These are phyloP conservation scores for Drosophila algonquin DNA, from an alignment of 2,888 invertebrate genomes.

Conservation along the genomic window DNA sequence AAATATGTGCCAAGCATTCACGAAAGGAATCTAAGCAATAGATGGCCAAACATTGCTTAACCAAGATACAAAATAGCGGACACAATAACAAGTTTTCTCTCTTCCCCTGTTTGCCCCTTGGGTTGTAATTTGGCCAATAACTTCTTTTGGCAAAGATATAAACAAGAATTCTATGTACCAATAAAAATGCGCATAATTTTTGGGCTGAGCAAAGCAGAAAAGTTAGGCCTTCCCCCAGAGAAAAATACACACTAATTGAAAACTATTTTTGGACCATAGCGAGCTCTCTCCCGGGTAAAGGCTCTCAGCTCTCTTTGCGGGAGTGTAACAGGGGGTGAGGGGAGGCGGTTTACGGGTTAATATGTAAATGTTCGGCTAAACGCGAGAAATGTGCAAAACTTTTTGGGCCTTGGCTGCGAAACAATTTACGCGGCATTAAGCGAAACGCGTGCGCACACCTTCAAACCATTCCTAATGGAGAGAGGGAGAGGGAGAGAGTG, in stretches of 20 bases:
- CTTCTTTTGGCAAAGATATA: constrained; percentile 34
- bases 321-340: background rate
- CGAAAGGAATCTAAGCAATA: constrained; percentile 22
- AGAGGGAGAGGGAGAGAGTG: background rate
- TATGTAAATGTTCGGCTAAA: constrained; percentile 74
- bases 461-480: background rate
- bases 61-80: constrained; percentile 16
- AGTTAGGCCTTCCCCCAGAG: constrained; percentile 27
- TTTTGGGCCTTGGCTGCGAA: constrained; percentile 65
- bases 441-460: constrained; percentile 72
- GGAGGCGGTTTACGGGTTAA: constrained; percentile 53
- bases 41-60: constrained; percentile 36
- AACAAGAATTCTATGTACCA: constrained; percentile 43
- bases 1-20: constrained; percentile 69
- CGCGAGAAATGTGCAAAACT: constrained; percentile 69
- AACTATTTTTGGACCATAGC: constrained; percentile 70
- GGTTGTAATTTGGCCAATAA: constrained; percentile 38
- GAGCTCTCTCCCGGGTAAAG: constrained; percentile 5
- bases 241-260: constrained; percentile 68
- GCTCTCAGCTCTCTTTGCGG: constrained; percentile 21
- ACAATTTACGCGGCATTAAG: constrained; percentile 77
- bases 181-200: constrained; percentile 79
- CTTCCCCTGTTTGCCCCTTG: background rate
- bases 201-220: constrained; percentile 56
- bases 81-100: constrained; percentile 29